These are phyloP conservation scores for Helicoverpa armigera DNA, from an alignment of 1,140 invertebrate genomes.

Conservation along the genomic window DNA sequence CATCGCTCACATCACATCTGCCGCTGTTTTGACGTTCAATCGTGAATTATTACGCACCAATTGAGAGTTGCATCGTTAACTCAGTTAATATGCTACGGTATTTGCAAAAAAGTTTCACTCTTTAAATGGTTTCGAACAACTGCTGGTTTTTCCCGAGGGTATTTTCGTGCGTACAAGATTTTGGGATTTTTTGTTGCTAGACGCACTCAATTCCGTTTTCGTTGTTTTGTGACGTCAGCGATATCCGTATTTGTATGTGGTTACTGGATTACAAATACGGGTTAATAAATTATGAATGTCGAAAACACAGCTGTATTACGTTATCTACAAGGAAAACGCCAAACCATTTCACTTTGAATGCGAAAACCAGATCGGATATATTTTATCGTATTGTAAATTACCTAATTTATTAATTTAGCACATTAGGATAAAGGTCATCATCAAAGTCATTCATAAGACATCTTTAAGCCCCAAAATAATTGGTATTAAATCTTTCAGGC, in stretches of 20 bases:
- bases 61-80: neutral
- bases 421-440: neutral
- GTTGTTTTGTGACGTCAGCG: no score
- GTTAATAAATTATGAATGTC: no score
- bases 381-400: neutral
- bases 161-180: no score
- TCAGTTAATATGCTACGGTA: neutral
- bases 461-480: neutral
- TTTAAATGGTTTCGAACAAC: neutral
- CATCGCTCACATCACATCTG: constrained; percentile 21
- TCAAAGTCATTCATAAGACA: neutral
- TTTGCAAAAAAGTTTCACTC: constrained; percentile 10
- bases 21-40: constrained; percentile 17
- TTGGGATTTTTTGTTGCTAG: no score
- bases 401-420: neutral
- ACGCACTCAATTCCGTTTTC: no score
- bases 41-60: constrained; percentile 36
- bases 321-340: neutral
- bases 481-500: neutral
- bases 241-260: no score
- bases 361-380: neutral
- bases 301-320: no score
- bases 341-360: neutral
- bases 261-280: no score
- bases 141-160: no score